Percentiles rank a stretch among this genome's conserved stretches.
These are phyloP conservation scores for Gallirallus australis DNA, from an alignment of 2,797 vertebrate species.

Conservation along the genomic window DNA sequence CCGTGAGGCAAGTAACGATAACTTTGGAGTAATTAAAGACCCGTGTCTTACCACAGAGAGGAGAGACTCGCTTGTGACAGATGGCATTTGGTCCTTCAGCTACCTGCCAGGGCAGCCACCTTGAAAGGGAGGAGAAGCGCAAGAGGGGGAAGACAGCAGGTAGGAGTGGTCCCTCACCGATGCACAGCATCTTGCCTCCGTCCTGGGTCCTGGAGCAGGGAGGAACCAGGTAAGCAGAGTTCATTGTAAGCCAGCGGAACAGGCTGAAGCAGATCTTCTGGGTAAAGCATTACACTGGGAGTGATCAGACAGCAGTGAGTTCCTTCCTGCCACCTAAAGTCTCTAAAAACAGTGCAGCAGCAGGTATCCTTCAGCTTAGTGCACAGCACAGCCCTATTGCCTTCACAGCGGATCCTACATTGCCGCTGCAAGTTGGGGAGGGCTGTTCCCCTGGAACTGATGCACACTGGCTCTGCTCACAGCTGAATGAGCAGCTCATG, in stretches of 20 bases:
- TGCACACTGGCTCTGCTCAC: too few relatives aligned
- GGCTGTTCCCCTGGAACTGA: too few relatives aligned
- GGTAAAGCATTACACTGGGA: neutral
- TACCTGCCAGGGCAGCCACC: neutral
- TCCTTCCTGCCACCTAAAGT: neutral
- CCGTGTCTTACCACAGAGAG: neutral
- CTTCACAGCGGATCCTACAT: too few relatives aligned
- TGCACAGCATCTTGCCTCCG: neutral
- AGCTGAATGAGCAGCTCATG: too few relatives aligned
- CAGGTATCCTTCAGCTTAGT: too few relatives aligned
- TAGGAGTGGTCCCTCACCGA: neutral
- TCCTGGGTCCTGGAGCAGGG: accelerated
- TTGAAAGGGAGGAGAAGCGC: neutral
- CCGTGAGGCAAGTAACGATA: accelerated
- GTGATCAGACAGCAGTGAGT: neutral
- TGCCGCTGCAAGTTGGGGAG: too few relatives aligned
- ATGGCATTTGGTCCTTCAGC: neutral
- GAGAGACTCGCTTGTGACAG: neutral
- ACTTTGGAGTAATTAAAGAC: neutral
- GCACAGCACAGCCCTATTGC: too few relatives aligned
- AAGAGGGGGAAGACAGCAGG: neutral
- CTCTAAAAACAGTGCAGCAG: neutral
- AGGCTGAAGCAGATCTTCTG: neutral
- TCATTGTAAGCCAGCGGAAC: accelerated
- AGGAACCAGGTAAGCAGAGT: neutral